A percentile compares a stretch with the other conserved stretches of the same genome.
Evolutionary conservation across 2,888 invertebrate genomes (phyloP).

Genomic region (Anoplius nigerrimus): DNA sequence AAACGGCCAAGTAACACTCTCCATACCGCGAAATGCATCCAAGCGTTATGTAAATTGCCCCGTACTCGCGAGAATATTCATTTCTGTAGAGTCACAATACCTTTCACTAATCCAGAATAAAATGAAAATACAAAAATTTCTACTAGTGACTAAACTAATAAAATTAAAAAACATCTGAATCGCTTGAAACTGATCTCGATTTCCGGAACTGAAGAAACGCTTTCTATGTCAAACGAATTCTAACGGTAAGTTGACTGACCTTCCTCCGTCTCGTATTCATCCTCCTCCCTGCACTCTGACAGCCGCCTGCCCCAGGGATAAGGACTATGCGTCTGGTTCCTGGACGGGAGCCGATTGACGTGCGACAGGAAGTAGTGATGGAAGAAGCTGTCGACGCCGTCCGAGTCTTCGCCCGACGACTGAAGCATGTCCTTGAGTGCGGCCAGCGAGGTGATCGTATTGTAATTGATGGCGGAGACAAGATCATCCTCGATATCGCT

Average conservation of each 20-base stretch:
- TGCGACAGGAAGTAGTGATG: slow-evolving; percentile 86
- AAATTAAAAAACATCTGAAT: too few relatives aligned
- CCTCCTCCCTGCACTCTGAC: slow-evolving; percentile 90
- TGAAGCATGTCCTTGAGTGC: slow-evolving; percentile 83
- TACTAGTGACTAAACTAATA: too few relatives aligned
- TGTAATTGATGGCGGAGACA: slow-evolving; percentile 82
- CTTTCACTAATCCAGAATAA: too few relatives aligned
- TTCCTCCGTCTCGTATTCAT: slow-evolving; percentile 82
- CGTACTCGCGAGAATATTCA: too few relatives aligned
- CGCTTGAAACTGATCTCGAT: too few relatives aligned
- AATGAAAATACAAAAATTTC: too few relatives aligned
- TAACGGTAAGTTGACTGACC: slow-evolving; percentile 49
- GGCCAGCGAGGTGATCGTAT: slow-evolving; percentile 82
- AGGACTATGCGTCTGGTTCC: slow-evolving; percentile 76
- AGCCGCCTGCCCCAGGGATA: slow-evolving; percentile 78
- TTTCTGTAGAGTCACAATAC: too few relatives aligned
- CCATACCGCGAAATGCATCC: too few relatives aligned
- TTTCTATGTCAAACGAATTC: not conserved
- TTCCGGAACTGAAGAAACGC: too few relatives aligned
- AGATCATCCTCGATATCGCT: slow-evolving; percentile 81
- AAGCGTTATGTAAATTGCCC: too few relatives aligned
- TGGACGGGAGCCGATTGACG: slow-evolving; percentile 82
- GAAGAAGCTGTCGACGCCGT: slow-evolving; percentile 80
- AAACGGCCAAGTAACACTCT: too few relatives aligned
- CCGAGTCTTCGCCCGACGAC: slow-evolving; percentile 77